Base-by-base conservation (phyloP, 1,140 invertebrate species). In the Drosophila malerkotliana region DNA sequence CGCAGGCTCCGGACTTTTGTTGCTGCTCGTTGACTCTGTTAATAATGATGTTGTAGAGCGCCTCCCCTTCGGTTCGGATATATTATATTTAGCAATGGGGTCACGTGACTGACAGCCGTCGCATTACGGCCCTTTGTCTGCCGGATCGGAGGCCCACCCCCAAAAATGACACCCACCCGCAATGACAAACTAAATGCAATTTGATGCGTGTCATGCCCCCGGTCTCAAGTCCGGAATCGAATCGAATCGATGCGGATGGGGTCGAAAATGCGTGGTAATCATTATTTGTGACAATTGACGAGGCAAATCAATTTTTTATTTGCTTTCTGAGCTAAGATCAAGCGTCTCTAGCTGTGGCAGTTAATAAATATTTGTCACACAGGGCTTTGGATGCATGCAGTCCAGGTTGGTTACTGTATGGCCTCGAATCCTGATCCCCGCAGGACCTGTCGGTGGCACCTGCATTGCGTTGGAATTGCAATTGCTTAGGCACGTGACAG, bases 211-310 rank as follows among this genome's bases (percentile, higher is more conserved):
- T 83, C 79, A 84, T 78, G 74, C 79, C 66, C 45, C 56, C 39
- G 24, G 39, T 28, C 15, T n/a, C 14, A 12, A n/a, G 10, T 37
- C 12, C 34, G 12, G 41, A 44, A 44, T 44, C 41, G 41, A 44
- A 44, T 44, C 41, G 41, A 44, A 41, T 15, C 5, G 39, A 41
- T 5, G 8, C 10, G 39, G 24, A 24, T 45, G 28, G 37, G 26
- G 61, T 47, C 60, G 79, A 87, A 87, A 87, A 87, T 87, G 83
- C 82, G 82, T 82, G 61, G 82, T 85, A 85, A 87, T 87, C 82
- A 87, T 87, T 87, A 87, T 87, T 87, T 87, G 82, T 88, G 83
- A 82, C 82, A 87, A 87, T 82, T 79, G 82, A 87, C 74, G 82
- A 72, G 67, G 61, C 51, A 59, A 79, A 77, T 88, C 77, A 80